These are phyloP conservation scores for Exephanes ischioxanthus DNA, from an alignment of 2,888 invertebrate species.

Conservation along the genomic window DNA sequence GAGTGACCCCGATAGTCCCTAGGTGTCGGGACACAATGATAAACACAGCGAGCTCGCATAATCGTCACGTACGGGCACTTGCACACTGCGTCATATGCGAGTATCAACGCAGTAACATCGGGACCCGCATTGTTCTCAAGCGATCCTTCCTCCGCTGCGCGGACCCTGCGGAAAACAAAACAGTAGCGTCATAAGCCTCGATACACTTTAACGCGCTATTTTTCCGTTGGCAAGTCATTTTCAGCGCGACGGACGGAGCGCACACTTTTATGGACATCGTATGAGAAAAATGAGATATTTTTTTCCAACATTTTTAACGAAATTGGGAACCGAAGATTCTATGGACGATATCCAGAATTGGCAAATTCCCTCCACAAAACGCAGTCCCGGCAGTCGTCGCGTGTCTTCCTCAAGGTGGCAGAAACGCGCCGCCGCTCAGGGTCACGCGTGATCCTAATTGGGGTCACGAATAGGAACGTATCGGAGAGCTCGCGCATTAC, in stretches of 20 bases:
- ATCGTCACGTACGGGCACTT: background rate
- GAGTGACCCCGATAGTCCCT: conserved; percentile 19
- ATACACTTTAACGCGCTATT: background rate
- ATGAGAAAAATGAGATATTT: background rate
- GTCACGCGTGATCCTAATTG: conserved; percentile 17
- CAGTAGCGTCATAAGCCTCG: background rate
- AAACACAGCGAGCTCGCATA: background rate
- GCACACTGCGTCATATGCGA: background rate
- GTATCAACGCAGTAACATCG: background rate
- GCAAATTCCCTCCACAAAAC: background rate
- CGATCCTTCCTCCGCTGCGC: background rate
- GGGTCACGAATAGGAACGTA: conserved; percentile 13
- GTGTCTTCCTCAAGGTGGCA: conserved; percentile 18
- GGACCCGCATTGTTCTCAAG: background rate
- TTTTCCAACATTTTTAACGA: background rate
- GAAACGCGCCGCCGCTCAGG: background rate
- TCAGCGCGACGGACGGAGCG: background rate
- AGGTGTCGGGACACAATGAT: conserved; percentile 20
- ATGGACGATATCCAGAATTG: background rate
- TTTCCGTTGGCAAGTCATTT: background rate
- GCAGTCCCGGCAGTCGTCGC: background rate
- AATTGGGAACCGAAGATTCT: background rate
- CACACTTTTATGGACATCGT: background rate
- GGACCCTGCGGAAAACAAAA: background rate
- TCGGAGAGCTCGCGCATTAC: background rate